phyloP scores from a whole-genome alignment of 2,113 vertebrate species.

The Ameiurus melas region DNA sequence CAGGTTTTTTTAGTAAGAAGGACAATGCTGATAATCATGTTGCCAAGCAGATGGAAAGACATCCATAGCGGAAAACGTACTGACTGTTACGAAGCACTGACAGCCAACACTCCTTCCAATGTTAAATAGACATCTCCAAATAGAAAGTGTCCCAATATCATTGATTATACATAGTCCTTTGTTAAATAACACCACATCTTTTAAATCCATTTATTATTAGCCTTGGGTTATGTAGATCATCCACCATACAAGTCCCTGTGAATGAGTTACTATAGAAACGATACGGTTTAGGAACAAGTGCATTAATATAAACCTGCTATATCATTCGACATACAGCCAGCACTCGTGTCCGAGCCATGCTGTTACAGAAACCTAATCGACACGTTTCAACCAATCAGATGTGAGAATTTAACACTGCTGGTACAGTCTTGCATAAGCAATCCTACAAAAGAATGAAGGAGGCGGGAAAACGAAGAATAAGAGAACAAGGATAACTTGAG shows the following conservation, averaged over 20 bases:
- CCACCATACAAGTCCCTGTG: neutral
- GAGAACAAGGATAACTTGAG: conserved; percentile 19
- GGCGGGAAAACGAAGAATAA: neutral
- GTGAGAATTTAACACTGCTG: neutral
- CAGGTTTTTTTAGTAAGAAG: neutral
- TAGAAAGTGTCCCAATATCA: neutral
- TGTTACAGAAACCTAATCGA: neutral
- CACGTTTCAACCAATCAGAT: neutral
- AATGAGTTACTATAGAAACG: neutral
- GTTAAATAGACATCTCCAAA: neutral
- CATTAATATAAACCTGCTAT: neutral
- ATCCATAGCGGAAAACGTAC: neutral
- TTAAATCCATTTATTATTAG: neutral
- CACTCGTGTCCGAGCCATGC: neutral
- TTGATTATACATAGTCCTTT: neutral
- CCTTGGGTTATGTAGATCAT: neutral
- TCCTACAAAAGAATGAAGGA: neutral
- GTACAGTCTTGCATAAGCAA: conserved; percentile 19
- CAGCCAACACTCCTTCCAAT: neutral
- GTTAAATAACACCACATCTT: neutral
- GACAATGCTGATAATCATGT: neutral
- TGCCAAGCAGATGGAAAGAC: neutral
- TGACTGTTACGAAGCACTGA: neutral
- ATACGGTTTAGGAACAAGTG: neutral
- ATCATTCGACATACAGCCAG: neutral